Evolutionary conservation across 2,888 invertebrate species (phyloP), one percentile per base, ranked within the genome.

Genomic region (Tetragnatha montana): DNA sequence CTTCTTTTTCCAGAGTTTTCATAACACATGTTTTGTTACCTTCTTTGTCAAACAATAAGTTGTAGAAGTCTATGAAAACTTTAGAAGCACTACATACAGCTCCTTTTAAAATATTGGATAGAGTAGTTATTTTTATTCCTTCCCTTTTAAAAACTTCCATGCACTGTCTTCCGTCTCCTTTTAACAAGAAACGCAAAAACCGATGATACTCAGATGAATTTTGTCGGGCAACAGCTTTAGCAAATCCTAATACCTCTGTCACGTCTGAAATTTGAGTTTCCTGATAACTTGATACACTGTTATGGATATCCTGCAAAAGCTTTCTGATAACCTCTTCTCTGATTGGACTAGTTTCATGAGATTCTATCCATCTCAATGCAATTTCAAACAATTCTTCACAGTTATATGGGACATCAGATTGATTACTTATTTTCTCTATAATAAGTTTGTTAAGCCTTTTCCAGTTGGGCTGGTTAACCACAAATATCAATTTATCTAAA

Each of bases 301-400:
- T 81, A 71, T 81, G 35, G 8, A 81, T 81, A 71, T 81, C 81
- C 71, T 35, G 71, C 49, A 81, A 71, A 81, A 81, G 71, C 81
- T 81, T 81, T 81, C 71, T 71, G 60, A 74, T 83, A 75, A 60
- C 75, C 68, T 7, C 68, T 75, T 83, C 71, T 83, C 22, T 83
- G 22, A 83, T 51, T 75, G 83, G 78, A 76, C 71, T 70, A 79
- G 78, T 85, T 79, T 87, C 81, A 74, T 74, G 81, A 81, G 87
- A 87, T 81, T 87, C 81, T 81, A 47, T 74, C 87, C 81, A 87
- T 81, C 87, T 47, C 75, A 87, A 87, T 10, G 71, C 75, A 69
- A 87, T 75, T 87, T 87, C 87, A 75, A 69, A 75, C 69, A 87
- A 81, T 73, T 87, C 81, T 87, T 87, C 81, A n/a, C 49, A 87